Conservation (phyloP, 2,113 vertebrate species). For the Sinocyclocheilus anophthalmus region DNA sequence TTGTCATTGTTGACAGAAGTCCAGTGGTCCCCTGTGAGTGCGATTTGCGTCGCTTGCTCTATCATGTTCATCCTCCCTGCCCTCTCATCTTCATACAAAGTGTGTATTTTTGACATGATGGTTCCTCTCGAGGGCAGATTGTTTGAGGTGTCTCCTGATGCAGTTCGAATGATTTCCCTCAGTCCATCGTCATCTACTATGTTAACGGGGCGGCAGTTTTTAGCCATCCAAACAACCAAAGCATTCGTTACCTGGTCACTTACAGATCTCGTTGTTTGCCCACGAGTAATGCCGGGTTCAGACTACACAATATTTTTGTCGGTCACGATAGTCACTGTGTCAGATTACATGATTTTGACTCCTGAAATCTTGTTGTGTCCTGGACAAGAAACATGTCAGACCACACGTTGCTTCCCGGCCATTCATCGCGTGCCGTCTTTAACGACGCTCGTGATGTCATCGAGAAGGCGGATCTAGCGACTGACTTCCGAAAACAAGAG, state of each 20-base stretch:
- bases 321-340: too few relatives aligned
- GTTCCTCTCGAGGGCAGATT: constrained; percentile 34
- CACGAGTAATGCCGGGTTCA: background rate
- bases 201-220: constrained; percentile 8
- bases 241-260: constrained; percentile 16
- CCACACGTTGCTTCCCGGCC: too few relatives aligned
- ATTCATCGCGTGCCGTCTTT: too few relatives aligned
- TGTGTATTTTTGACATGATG: constrained; percentile 27
- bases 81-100: constrained; percentile 30
- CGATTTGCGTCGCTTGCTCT: constrained; percentile 13
- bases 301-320: too few relatives aligned
- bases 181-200: constrained; percentile 32
- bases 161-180: background rate
- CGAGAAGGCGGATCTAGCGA: too few relatives aligned
- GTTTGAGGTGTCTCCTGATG: constrained; percentile 19
- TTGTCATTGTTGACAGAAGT: constrained; percentile 19
- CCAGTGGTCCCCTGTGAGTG: constrained; percentile 13
- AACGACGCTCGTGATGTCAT: too few relatives aligned
- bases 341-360: too few relatives aligned
- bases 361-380: too few relatives aligned
- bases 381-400: too few relatives aligned
- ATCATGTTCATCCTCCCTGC: constrained; percentile 25
- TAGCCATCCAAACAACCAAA: constrained; percentile 38
- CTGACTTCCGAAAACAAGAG: too few relatives aligned
- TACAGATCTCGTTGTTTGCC: constrained; percentile 12